Conservation (phyloP, 92 coral and sea anemone species). For the Metridium senile region DNA sequence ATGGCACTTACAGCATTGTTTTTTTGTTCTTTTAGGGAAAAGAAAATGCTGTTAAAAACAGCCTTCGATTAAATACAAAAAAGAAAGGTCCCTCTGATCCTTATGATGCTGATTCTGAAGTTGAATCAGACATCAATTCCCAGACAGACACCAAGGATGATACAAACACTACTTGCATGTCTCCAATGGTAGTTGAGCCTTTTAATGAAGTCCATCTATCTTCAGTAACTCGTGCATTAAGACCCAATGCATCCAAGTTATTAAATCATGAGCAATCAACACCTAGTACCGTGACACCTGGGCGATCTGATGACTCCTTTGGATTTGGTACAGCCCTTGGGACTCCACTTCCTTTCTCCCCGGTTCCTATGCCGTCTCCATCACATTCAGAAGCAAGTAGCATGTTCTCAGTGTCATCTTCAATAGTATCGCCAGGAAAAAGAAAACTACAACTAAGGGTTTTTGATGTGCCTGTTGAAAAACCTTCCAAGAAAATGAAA, state of each 20-base stretch:
- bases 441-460: slow-evolving; percentile 33
- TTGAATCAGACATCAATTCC: slow-evolving; percentile 34
- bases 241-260: background rate
- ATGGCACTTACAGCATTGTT: background rate
- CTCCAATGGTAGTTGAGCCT: slow-evolving; percentile 14
- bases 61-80: background rate
- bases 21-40: slow-evolving; percentile 30
- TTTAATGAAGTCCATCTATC: background rate
- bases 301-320: slow-evolving; percentile 39
- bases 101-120: slow-evolving; percentile 50
- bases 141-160: slow-evolving; percentile 22
- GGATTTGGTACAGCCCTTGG: slow-evolving; percentile 30
- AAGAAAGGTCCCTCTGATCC: slow-evolving; percentile 30
- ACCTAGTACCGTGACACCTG: slow-evolving; percentile 25
- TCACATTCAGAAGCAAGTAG: slow-evolving; percentile 11
- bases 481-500: slow-evolving; percentile 29
- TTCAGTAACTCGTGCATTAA: slow-evolving; percentile 18
- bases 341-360: slow-evolving; percentile 39
- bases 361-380: slow-evolving; percentile 17
- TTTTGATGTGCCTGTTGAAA: slow-evolving; percentile 47
- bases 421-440: slow-evolving; percentile 38
- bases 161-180: slow-evolving; percentile 12
- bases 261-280: slow-evolving; percentile 39
- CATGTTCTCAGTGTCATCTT: slow-evolving; percentile 28
- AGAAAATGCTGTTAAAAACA: slow-evolving; percentile 30